Evolutionary conservation across 2,797 vertebrate genomes (phyloP).

Genomic region (Sebastes jordani): DNA sequence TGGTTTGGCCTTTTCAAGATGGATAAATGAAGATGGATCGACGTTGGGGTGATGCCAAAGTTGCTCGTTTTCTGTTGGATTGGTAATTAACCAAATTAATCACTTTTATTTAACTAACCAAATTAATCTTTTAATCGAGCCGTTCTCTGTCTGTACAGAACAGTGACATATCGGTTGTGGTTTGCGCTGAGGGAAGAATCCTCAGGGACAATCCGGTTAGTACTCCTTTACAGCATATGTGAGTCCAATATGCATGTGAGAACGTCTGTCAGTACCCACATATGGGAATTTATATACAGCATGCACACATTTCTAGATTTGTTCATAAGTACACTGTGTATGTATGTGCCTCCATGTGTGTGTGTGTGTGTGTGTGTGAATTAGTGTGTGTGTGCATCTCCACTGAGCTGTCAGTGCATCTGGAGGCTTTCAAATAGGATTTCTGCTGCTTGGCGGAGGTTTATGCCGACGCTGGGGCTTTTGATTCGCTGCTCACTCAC

Average conservation of each 20-base stretch:
- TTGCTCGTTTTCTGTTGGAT: neutral
- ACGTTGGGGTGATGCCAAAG: neutral
- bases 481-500: conserved; percentile 54
- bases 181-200: neutral
- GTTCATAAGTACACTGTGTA: neutral
- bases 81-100: neutral
- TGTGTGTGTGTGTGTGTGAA: neutral
- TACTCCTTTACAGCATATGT: neutral
- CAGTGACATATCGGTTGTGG: neutral
- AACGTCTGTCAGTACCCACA: neutral
- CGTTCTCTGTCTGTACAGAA: neutral
- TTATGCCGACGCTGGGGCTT: conserved; percentile 53
- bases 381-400: neutral
- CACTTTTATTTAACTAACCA: neutral
- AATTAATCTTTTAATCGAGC: neutral
- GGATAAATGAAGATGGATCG: neutral
- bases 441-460: conserved; percentile 54
- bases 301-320: neutral
- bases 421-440: conserved; percentile 60
- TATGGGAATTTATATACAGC: neutral
- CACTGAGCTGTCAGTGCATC: conserved; percentile 48
- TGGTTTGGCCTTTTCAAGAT: neutral
- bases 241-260: neutral
- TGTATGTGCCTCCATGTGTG: neutral
- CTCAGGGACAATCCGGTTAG: neutral